A percentile compares a stretch with the other conserved stretches of the same genome.
Conservation (phyloP, 1,140 invertebrate genomes). For the Lucilia sericata region DNA sequence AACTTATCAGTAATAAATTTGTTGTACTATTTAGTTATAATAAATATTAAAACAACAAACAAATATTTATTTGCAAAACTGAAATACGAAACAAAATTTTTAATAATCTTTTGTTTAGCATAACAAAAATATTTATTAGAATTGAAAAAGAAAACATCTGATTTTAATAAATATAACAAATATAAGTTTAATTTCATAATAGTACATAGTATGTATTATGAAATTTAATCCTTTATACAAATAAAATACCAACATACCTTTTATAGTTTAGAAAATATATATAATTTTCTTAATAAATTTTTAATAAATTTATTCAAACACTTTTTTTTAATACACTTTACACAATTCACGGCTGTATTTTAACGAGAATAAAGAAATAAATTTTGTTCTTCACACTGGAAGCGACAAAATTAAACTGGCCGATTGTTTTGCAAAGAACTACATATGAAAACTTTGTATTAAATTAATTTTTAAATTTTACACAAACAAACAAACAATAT, state of each 20-base stretch:
- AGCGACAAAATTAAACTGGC: conserved; percentile 64
- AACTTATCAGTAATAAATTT: too few species aligned
- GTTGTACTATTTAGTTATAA: neutral
- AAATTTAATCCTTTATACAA: neutral
- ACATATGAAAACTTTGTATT: conserved; percentile 30
- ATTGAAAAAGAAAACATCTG: neutral
- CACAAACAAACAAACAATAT: neutral
- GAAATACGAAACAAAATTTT: neutral
- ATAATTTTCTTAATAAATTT: conserved; percentile 12
- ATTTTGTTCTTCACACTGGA: conserved; percentile 66
- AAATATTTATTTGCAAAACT: neutral
- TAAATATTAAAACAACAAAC: neutral
- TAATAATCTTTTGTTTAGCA: neutral
- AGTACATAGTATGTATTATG: too few species aligned
- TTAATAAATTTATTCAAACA: conserved; percentile 25
- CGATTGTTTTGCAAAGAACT: neutral
- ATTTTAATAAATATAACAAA: neutral
- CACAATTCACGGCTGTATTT: neutral
- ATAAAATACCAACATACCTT: neutral
- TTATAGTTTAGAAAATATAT: neutral
- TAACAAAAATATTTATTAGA: too few species aligned
- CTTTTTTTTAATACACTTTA: conserved; percentile 1
- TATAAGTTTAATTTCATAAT: too few species aligned
- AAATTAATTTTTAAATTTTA: neutral
- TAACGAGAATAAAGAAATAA: neutral